Conservation (phyloP, 2,888 invertebrate species). For the Sericinus montela region DNA sequence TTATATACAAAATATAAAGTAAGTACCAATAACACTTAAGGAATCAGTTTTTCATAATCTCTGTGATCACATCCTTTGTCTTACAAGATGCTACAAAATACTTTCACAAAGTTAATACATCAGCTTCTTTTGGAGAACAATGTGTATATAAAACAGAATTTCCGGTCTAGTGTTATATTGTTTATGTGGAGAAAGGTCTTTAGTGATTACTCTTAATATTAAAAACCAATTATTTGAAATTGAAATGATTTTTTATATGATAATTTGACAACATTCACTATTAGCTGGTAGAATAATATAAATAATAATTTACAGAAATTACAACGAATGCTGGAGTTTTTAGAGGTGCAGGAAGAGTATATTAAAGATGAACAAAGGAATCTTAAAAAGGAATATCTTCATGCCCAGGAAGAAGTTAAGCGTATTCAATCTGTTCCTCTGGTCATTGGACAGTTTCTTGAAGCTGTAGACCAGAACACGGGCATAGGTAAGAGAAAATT, state of each 20-base stretch:
- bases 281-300: neutral
- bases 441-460: constrained; percentile 99
- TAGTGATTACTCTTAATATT: too few relatives aligned
- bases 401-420: constrained; percentile 99
- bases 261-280: too few relatives aligned
- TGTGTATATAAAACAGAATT: too few relatives aligned
- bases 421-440: constrained; percentile 99
- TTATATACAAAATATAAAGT: constrained; percentile 97
- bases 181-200: too few relatives aligned
- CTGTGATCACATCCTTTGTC: too few relatives aligned
- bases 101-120: too few relatives aligned
- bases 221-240: too few relatives aligned
- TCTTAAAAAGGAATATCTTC: constrained; percentile 98
- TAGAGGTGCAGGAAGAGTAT: constrained; percentile 99
- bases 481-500: constrained; percentile 83
- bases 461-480: constrained; percentile 99
- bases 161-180: too few relatives aligned
- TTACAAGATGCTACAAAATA: too few relatives aligned
- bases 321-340: constrained; percentile 96
- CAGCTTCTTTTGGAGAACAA: too few relatives aligned
- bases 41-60: too few relatives aligned
- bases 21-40: constrained; percentile 24
- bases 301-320: constrained; percentile 83
- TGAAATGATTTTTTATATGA: too few relatives aligned
- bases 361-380: constrained; percentile 99